Conservation (phyloP, 2,113 vertebrate genomes). For the Haliaeetus leucogaster region DNA sequence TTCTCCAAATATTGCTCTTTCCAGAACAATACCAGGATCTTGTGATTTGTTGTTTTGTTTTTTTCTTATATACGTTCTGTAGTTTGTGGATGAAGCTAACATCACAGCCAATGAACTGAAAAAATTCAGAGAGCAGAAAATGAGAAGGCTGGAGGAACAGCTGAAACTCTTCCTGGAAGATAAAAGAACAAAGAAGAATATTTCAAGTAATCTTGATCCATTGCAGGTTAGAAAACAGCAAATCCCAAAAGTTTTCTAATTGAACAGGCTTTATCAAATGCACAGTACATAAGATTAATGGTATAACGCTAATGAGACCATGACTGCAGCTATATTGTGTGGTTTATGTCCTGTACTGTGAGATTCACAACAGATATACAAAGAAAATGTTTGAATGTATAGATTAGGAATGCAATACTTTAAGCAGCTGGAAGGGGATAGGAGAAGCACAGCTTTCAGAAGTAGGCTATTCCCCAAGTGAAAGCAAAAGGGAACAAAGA, state of each 20-base stretch:
- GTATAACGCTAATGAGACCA: neutral
- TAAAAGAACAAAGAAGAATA: neutral
- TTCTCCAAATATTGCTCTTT: neutral
- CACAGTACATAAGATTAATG: neutral
- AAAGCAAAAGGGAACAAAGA: neutral
- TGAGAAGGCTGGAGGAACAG: neutral
- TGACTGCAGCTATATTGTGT: neutral
- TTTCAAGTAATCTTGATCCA: neutral
- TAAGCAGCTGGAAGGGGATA: neutral
- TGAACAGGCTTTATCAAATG: neutral
- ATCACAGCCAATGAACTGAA: neutral
- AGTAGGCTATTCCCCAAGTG: neutral
- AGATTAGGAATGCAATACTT: neutral
- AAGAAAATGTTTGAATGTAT: neutral
- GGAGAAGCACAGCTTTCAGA: neutral
- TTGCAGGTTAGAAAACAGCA: neutral
- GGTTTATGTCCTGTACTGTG: neutral
- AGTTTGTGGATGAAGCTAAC: slow-evolving; percentile 8
- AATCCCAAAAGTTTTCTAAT: neutral
- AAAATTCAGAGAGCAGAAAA: slow-evolving; percentile 14
- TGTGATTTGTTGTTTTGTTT: neutral
- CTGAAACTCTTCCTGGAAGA: neutral
- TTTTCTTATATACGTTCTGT: neutral
- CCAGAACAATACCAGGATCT: neutral
- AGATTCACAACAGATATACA: neutral